These are phyloP conservation scores for Vireo griseus DNA, from an alignment of 2,797 vertebrate species.

Conservation along the genomic window DNA sequence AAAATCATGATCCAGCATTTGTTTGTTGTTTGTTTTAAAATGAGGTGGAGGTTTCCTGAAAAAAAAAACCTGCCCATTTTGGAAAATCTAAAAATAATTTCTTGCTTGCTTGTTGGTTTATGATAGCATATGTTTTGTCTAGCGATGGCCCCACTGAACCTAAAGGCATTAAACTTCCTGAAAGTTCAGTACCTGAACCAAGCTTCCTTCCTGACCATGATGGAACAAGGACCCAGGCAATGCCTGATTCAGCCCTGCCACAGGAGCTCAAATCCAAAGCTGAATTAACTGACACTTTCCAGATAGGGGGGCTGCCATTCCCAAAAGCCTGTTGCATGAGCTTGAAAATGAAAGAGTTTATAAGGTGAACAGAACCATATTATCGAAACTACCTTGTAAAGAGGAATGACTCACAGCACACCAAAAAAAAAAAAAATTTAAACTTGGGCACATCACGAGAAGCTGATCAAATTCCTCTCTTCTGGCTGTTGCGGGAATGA, in stretches of 20 bases:
- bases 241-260: not conserved
- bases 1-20: not conserved
- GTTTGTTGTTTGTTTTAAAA: not conserved
- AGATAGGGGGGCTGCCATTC: rapidly evolving
- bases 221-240: not conserved
- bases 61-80: not conserved
- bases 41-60: not conserved
- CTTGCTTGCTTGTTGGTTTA: not conserved
- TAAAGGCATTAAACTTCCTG: not conserved
- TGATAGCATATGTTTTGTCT: not conserved
- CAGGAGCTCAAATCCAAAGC: not conserved
- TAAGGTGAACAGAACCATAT: not conserved
- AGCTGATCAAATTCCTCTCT: conserved; percentile 30
- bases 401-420: not conserved
- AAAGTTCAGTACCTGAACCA: not conserved
- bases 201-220: not conserved
- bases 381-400: not conserved
- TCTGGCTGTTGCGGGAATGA: conserved; percentile 9
- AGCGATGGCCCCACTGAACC: not conserved
- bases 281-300: not conserved
- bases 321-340: not conserved
- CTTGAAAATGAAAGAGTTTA: not conserved
- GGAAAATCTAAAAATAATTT: not conserved
- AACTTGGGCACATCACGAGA: not conserved
- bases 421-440: not conserved